A percentile compares a stretch with the other conserved stretches of the same genome.
phyloP scores from a whole-genome alignment of 2,888 invertebrate species.

The Patella ulyssiponensis region DNA sequence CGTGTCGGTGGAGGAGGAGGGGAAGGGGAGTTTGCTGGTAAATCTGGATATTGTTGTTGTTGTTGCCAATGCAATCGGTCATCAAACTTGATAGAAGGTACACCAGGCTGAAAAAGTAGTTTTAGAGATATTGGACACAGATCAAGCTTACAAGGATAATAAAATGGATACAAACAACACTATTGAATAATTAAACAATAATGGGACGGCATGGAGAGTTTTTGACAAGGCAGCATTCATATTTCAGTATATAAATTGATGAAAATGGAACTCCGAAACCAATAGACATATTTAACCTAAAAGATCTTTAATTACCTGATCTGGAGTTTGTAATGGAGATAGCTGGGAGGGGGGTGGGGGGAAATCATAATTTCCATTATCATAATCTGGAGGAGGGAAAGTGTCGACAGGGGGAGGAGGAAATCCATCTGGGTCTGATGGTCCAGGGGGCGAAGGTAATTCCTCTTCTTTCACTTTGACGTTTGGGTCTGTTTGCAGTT shows the following conservation, averaged over 20 bases:
- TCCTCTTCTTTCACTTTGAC: conserved; percentile 18
- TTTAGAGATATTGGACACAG: not conserved
- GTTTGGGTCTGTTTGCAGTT: conserved; percentile 41
- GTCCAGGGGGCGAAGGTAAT: conserved; percentile 33
- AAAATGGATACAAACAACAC: not conserved
- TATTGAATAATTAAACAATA: not conserved
- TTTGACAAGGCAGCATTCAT: too few species aligned
- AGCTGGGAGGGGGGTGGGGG: conserved; percentile 36
- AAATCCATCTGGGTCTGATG: conserved; percentile 38
- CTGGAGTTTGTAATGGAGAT: conserved; percentile 6
- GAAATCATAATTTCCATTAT: conserved; percentile 36
- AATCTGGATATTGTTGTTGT: conserved; percentile 38
- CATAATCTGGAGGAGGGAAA: conserved; percentile 38
- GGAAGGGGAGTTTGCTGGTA: conserved; percentile 34
- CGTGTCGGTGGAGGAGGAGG: conserved; percentile 24
- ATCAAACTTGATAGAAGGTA: conserved; percentile 25
- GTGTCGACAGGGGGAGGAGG: conserved; percentile 38
- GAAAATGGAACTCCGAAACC: too few species aligned
- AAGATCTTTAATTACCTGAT: conserved; percentile 23
- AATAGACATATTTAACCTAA: too few species aligned
- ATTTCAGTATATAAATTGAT: too few species aligned
- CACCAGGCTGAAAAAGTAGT: conserved; percentile 26
- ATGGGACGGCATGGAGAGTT: conserved; percentile 4
- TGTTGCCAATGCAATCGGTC: conserved; percentile 45
- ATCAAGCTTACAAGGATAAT: not conserved